A percentile compares a stretch with the other conserved stretches of the same genome.
These are phyloP conservation scores for Maniola jurtina DNA, from an alignment of 1,140 invertebrate genomes.

Conservation along the genomic window DNA sequence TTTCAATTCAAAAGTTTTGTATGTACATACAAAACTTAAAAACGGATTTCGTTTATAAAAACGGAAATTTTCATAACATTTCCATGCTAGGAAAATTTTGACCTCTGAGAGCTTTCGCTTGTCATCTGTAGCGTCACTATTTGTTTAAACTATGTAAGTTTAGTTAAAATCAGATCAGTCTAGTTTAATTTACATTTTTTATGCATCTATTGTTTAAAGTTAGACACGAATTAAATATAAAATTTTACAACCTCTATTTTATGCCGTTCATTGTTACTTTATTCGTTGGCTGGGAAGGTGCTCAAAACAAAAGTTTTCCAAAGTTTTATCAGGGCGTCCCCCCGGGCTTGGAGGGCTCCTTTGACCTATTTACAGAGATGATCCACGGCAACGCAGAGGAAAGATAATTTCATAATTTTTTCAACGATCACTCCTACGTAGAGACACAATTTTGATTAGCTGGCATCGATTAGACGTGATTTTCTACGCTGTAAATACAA, in stretches of 20 bases:
- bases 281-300: constrained; percentile 50
- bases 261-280: constrained; percentile 46
- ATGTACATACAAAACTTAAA: no score
- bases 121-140: no score
- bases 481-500: background rate
- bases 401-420: constrained; percentile 50
- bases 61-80: no score
- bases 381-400: constrained; percentile 37
- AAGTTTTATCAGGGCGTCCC: constrained; percentile 67
- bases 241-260: constrained; percentile 20
- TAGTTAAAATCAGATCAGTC: no score
- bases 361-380: constrained; percentile 67
- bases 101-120: no score
- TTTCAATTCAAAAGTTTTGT: no score
- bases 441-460: no score
- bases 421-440: background rate
- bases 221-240: constrained; percentile 9
- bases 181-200: background rate
- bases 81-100: no score
- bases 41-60: no score
- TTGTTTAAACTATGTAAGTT: no score
- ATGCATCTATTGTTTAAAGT: background rate
- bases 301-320: constrained; percentile 70
- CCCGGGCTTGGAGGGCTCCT: constrained; percentile 44
- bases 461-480: background rate